Evolutionary conservation across 2,888 invertebrate species (phyloP).

Genomic region (Microctonus brassicae): DNA sequence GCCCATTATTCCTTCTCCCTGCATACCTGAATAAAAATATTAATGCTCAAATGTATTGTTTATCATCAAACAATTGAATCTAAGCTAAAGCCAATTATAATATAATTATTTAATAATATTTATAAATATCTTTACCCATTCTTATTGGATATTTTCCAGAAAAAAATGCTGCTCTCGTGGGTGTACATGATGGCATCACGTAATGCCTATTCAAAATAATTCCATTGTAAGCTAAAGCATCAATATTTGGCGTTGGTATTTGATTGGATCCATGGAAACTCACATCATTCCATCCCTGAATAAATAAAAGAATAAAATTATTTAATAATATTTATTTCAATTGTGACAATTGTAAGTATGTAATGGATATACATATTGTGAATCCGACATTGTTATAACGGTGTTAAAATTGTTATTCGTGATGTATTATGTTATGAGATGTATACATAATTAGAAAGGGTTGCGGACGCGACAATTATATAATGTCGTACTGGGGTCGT

Average conservation of each 20-base stretch:
- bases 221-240: constrained; percentile 87
- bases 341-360: neutral
- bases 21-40: constrained; percentile 69
- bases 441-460: neutral
- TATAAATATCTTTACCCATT: constrained; percentile 60
- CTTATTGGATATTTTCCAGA: constrained; percentile 91
- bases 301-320: neutral
- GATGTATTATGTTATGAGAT: neutral
- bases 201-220: constrained; percentile 89
- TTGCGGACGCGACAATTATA: neutral
- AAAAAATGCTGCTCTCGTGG: constrained; percentile 84
- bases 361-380: too few relatives aligned
- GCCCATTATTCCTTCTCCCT: constrained; percentile 72
- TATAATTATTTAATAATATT: neutral
- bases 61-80: neutral
- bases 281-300: constrained; percentile 90
- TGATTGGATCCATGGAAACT: constrained; percentile 90
- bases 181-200: constrained; percentile 87
- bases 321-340: neutral
- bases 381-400: too few relatives aligned
- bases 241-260: constrained; percentile 91
- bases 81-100: neutral
- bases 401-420: neutral
- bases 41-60: neutral
- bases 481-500: neutral